Conservation (phyloP, 2,113 vertebrate species). For the Bos taurus region DNA sequence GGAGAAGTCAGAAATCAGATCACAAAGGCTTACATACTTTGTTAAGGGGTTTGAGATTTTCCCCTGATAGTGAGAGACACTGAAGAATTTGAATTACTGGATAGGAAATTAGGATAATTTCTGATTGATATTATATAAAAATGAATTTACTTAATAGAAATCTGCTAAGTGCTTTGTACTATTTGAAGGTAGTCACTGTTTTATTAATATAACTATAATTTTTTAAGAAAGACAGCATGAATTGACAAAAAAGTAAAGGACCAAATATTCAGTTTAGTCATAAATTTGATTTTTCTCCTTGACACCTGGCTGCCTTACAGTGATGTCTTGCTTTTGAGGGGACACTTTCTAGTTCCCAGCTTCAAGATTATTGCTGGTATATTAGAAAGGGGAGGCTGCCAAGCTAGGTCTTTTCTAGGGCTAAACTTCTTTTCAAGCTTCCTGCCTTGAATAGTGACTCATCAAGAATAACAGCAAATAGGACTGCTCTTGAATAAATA, state of each 20-base stretch:
- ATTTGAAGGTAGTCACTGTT: not conserved
- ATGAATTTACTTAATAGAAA: conserved; percentile 12
- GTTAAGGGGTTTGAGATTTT: not conserved
- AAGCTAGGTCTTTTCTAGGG: not conserved
- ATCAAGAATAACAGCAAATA: not conserved
- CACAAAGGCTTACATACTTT: not conserved
- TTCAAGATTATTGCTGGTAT: not conserved
- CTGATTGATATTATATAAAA: not conserved
- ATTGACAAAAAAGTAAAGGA: not conserved
- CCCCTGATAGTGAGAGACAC: too few relatives aligned
- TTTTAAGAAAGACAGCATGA: not conserved
- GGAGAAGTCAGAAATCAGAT: not conserved
- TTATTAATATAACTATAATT: not conserved
- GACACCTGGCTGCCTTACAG: not conserved
- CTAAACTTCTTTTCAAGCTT: not conserved
- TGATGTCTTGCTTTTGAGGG: not conserved
- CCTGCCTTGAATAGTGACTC: not conserved
- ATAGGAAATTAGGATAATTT: not conserved
- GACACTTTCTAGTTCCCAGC: not conserved
- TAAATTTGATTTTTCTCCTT: not conserved
- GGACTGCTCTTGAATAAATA: not conserved
- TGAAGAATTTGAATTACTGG: not conserved
- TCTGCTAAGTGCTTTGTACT: not conserved
- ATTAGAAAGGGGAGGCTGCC: not conserved
- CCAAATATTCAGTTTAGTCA: not conserved